Percentiles rank a stretch among this genome's conserved stretches.
Conservation (phyloP, 1,140 invertebrate genomes). For the Drosophila micromelanica region DNA sequence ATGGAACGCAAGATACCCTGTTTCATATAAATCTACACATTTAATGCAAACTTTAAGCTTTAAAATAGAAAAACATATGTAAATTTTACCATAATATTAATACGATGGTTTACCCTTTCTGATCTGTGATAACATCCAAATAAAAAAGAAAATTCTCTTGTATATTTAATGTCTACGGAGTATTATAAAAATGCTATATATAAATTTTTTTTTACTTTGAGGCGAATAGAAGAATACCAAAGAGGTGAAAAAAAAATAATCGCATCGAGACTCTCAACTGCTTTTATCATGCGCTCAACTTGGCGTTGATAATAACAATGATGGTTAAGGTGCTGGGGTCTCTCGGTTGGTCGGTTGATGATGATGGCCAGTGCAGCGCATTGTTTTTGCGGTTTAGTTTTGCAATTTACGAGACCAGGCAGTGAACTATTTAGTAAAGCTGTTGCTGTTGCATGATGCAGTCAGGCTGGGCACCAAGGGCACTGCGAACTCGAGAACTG, state of each 20-base stretch:
- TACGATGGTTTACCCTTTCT: no score
- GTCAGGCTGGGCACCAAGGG: slow-evolving; percentile 18
- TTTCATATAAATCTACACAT: no score
- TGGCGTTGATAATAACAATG: slow-evolving; percentile 74
- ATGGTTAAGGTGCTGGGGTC: slow-evolving; percentile 49
- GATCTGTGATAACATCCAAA: no score
- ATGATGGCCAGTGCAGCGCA: slow-evolving; percentile 35
- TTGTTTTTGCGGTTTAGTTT: slow-evolving; percentile 59
- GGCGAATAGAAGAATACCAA: slow-evolving; percentile 39
- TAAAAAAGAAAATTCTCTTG: neutral
- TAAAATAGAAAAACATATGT: no score
- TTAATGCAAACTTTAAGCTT: no score
- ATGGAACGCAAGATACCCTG: slow-evolving; percentile 42
- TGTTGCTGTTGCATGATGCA: slow-evolving; percentile 25
- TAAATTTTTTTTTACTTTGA: slow-evolving; percentile 7
- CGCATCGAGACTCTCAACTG: slow-evolving; percentile 65
- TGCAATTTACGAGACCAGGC: slow-evolving; percentile 59
- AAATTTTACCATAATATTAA: no score
- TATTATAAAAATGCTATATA: slow-evolving; percentile 10
- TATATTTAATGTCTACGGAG: neutral
- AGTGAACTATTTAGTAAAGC: slow-evolving; percentile 69
- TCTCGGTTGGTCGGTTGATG: slow-evolving; percentile 35
- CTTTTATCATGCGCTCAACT: slow-evolving; percentile 78
- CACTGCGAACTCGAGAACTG: slow-evolving; percentile 10
- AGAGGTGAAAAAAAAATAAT: slow-evolving; percentile 62